phyloP scores from a whole-genome alignment of 2,113 vertebrate genomes.

The Mirounga angustirostris region DNA sequence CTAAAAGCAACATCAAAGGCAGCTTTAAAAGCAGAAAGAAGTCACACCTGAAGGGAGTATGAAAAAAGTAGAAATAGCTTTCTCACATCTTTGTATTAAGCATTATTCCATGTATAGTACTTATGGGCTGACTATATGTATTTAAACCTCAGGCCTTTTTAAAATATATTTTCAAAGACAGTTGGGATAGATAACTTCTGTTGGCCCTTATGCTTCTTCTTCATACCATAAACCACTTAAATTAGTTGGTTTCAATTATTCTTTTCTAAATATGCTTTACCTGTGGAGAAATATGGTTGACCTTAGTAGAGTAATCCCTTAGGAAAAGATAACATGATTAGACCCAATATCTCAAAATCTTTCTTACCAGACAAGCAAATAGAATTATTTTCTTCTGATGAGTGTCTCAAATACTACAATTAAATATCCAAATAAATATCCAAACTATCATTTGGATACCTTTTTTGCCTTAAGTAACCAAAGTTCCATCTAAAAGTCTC shows the following conservation, averaged over 20 bases:
- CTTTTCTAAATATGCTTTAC: background rate
- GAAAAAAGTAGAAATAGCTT: background rate
- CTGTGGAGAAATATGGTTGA: background rate
- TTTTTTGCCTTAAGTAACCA: background rate
- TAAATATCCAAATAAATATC: background rate
- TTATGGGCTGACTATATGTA: background rate
- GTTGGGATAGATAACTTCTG: background rate
- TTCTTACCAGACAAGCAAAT: background rate
- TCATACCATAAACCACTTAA: background rate
- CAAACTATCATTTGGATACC: background rate
- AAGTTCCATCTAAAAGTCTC: background rate
- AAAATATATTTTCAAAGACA: background rate
- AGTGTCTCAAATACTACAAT: background rate
- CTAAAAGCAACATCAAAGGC: background rate
- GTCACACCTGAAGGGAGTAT: background rate
- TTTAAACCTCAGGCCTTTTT: background rate
- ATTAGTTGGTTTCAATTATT: background rate
- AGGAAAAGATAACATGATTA: background rate
- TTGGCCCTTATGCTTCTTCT: background rate
- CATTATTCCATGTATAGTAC: background rate
- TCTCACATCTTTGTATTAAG: background rate
- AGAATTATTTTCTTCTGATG: background rate
- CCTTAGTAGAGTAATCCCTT: background rate
- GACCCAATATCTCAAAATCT: background rate
- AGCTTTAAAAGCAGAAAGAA: background rate